Evolutionary conservation across 2,113 vertebrate genomes (phyloP), one percentile per base, ranked within the genome.

Genomic region (Pandion haliaetus): DNA sequence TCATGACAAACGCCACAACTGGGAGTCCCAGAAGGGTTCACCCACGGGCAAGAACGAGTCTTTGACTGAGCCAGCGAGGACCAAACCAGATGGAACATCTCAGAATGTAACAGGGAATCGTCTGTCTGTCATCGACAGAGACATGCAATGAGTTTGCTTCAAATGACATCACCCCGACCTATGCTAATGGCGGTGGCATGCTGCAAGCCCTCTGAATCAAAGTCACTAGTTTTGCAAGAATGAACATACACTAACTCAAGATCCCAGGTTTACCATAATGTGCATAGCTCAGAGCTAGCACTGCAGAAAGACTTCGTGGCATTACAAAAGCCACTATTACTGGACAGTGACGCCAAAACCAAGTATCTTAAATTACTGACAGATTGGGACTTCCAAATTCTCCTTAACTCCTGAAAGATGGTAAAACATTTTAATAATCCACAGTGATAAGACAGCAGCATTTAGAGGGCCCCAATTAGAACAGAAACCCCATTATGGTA

Each of bases 181-280:
- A 34, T 5, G n/a, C 24, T 31, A 38, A 70, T 0, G 34, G 58
- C 71, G 62, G 19, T 5, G 17, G 28, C 0, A 0, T 34, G 44
- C 76, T 85, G 86, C 55, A 70, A 61, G 36, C 28, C 28, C 5
- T 38, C 50, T n/a, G 24, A 78, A 40, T 9, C 24, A 3, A 16
- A 50, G 57, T 45, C 47, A 25, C 3, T 19, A 21, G 44, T 25
- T 54, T 34, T 67, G 32, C 38, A 62, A 70, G 38, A 70, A 45
- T 36, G 63, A 44, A 40, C 81, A 32, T 3, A 24, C 24, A 18
- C 18, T 2, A 32, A 47, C 17, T 44, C 17, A 50, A 49, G 47
- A 63, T 26, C 29, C 29, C 14, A 18, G 69, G 18, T 63, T 45
- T 34, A n/a, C 61, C 5, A 4, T 23, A 49, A 14, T 2, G 2